phyloP scores from a whole-genome alignment of 2,797 vertebrate species.

The Erethizon dorsatum region DNA sequence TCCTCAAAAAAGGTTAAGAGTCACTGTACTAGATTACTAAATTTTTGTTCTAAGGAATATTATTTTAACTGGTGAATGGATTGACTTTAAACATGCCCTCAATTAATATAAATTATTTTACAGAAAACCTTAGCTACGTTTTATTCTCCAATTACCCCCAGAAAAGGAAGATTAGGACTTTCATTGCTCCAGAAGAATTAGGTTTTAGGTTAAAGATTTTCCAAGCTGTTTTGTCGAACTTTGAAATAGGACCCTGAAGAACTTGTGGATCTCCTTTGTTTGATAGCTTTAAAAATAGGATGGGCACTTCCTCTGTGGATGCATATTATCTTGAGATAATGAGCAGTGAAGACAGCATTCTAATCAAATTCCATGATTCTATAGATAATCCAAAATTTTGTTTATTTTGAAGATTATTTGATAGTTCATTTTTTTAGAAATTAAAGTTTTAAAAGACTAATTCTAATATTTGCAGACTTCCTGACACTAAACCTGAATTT shows the following conservation, averaged over 20 bases:
- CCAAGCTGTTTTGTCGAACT: slow-evolving; percentile 28
- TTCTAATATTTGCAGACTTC: slow-evolving; percentile 26
- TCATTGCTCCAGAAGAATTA: slow-evolving; percentile 20
- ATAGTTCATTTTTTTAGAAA: slow-evolving; percentile 48
- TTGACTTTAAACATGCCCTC: slow-evolving; percentile 33
- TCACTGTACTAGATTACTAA: background rate
- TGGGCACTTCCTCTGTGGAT: background rate
- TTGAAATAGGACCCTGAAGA: slow-evolving; percentile 42
- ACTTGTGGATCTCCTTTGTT: background rate
- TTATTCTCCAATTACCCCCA: background rate
- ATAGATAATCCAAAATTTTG: slow-evolving; percentile 29
- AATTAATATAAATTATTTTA: slow-evolving; percentile 50
- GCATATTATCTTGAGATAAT: slow-evolving; percentile 36
- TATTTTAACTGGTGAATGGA: slow-evolving; percentile 63
- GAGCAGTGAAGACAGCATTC: slow-evolving; percentile 30
- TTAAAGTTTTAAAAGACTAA: slow-evolving; percentile 38
- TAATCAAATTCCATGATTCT: slow-evolving; percentile 45
- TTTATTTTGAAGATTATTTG: background rate
- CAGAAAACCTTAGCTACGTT: slow-evolving; percentile 47
- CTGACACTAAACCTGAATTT: background rate
- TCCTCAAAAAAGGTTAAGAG: background rate
- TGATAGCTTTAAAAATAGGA: slow-evolving; percentile 32
- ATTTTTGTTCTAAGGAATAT: slow-evolving; percentile 49
- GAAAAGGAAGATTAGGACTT: background rate
- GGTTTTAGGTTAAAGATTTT: slow-evolving; percentile 65